phyloP scores from a whole-genome alignment of 2,113 vertebrate species.

The Toxotes chatareus region DNA sequence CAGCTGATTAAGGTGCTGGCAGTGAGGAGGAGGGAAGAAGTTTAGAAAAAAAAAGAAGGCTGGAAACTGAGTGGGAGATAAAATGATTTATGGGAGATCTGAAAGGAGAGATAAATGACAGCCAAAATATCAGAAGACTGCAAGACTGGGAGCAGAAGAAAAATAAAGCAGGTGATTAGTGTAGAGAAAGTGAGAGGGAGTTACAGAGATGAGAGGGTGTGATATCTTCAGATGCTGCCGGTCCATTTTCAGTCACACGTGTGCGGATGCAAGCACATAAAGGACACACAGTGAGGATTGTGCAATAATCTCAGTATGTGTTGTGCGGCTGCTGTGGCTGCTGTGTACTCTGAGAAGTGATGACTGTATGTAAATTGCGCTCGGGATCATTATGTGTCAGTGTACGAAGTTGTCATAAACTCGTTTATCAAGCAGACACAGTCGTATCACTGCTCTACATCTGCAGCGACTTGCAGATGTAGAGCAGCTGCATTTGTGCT shows the following conservation, averaged over 20 bases:
- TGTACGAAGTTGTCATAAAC: slow-evolving; percentile 57
- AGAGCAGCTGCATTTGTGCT: slow-evolving; percentile 10
- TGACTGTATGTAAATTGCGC: slow-evolving; percentile 71
- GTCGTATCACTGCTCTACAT: slow-evolving; percentile 51
- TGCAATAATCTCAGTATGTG: slow-evolving; percentile 45
- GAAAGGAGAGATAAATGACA: slow-evolving; percentile 76
- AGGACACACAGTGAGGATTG: slow-evolving; percentile 22
- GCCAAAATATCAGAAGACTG: slow-evolving; percentile 76
- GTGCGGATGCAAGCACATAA: slow-evolving; percentile 42
- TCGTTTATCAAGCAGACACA: slow-evolving; percentile 61
- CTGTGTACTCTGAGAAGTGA: slow-evolving; percentile 70
- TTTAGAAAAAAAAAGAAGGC: slow-evolving; percentile 21
- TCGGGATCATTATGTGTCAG: slow-evolving; percentile 38
- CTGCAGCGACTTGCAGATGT: slow-evolving; percentile 37
- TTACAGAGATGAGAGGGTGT: slow-evolving; percentile 60
- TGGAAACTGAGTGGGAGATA: slow-evolving; percentile 68
- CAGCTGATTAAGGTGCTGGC: slow-evolving; percentile 79
- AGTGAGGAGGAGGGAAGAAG: slow-evolving; percentile 60
- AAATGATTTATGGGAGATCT: slow-evolving; percentile 79
- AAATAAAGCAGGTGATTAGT: slow-evolving; percentile 79
- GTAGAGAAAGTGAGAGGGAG: slow-evolving; percentile 24
- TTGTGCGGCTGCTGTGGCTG: slow-evolving; percentile 57
- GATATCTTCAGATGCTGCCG: slow-evolving; percentile 52
- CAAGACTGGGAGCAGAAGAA: slow-evolving; percentile 67
- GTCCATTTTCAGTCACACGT: slow-evolving; percentile 57